Conservation (phyloP, 2,888 invertebrate genomes). For the Taenaris catops region DNA sequence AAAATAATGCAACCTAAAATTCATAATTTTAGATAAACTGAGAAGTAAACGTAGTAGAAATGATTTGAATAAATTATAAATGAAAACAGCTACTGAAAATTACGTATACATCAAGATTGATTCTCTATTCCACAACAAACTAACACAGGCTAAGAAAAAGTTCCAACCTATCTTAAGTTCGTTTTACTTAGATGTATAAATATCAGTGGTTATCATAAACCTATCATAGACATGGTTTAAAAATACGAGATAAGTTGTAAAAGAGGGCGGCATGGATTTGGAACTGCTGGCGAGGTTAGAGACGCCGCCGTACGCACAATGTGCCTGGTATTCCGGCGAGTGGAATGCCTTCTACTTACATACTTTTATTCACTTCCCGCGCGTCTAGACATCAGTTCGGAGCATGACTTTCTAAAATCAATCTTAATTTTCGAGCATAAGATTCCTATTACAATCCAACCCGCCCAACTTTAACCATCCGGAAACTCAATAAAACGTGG, state of each 20-base stretch:
- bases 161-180: too few species aligned
- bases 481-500: too few species aligned
- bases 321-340: conserved; percentile 34
- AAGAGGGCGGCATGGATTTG: conserved; percentile 24
- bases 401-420: conserved; percentile 36
- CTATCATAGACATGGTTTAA: conserved; percentile 27
- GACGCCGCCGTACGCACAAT: conserved; percentile 34
- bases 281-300: conserved; percentile 20
- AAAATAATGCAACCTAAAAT: too few species aligned
- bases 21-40: too few species aligned
- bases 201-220: conserved; percentile 26
- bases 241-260: conserved; percentile 24
- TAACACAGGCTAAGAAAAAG: conserved; percentile 21
- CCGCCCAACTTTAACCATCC: conserved; percentile 38
- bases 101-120: conserved; percentile 25
- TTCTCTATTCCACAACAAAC: conserved; percentile 26
- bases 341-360: conserved; percentile 55
- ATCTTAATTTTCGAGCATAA: conserved; percentile 46
- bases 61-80: too few species aligned
- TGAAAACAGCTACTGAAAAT: too few species aligned
- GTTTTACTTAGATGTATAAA: conserved; percentile 27
- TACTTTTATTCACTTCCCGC: conserved; percentile 61
- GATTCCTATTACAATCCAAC: conserved; percentile 48
- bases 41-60: too few species aligned
- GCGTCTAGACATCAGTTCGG: conserved; percentile 56